phyloP scores from a whole-genome alignment of 1,140 invertebrate species.

The Caenorhabditis brenneri region DNA sequence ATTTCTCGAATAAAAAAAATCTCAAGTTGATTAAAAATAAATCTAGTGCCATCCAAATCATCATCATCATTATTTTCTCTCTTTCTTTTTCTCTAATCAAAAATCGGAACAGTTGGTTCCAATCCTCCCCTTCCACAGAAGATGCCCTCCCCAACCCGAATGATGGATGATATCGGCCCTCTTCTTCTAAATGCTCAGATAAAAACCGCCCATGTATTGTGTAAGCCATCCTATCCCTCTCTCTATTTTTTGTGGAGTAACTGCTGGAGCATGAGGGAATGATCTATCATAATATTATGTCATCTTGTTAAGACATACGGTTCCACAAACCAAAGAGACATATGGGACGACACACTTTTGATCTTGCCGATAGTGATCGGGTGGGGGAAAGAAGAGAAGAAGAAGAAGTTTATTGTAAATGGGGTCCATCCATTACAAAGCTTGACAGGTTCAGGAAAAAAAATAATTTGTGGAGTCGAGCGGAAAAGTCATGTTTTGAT shows the following conservation, averaged over 20 bases:
- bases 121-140: too few species aligned
- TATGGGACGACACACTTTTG: too few species aligned
- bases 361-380: background rate
- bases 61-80: background rate
- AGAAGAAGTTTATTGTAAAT: too few species aligned
- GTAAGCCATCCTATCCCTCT: background rate
- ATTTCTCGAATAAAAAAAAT: too few species aligned
- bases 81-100: background rate
- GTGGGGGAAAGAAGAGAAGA: too few species aligned
- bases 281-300: conserved; percentile 38
- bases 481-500: too few species aligned
- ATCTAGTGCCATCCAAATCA: background rate
- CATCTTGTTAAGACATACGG: background rate
- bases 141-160: background rate
- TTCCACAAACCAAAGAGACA: too few species aligned
- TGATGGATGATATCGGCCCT: background rate
- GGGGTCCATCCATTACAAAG: background rate
- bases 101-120: conserved; percentile 34
- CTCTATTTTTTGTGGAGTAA: background rate
- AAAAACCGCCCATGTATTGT: background rate
- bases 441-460: too few species aligned
- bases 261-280: background rate
- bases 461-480: too few species aligned
- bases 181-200: background rate
- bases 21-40: background rate